Evolutionary conservation across 2,797 vertebrate species (phyloP), one percentile per base, ranked within the genome.

Genomic region (Tamandua tetradactyla): DNA sequence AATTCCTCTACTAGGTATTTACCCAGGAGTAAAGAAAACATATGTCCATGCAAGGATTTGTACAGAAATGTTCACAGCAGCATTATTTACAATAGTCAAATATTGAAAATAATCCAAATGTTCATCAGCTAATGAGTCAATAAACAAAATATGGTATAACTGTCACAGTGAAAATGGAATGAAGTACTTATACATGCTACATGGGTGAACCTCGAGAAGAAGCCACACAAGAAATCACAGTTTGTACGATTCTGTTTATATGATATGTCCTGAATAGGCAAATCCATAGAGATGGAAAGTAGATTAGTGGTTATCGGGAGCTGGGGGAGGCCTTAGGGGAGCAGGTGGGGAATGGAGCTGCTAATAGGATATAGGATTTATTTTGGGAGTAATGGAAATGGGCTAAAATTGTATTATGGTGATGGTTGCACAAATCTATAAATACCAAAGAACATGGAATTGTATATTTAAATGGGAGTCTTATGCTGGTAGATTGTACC

Each of bases 201-300:
- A 44, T 37, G 14, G 42, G 17, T 78, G 25, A 79, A 74, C 75
- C 35, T 86, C 20, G 69, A 74, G 89, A 94, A 85, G 82, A 78
- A 62, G 4, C n/a, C 62, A 88, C 13, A 69, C 25, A 85, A 10
- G 71, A n/a, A 64, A 71, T 47, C 75, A 75, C 5, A 64, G 1
- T 11, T 47, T 47, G 18, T 47, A 40, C 35, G 37, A 57, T 94
- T 94, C 86, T 57, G 57, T 87, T 79, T 81, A 27, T 68, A 37
- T 86, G 59, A 90, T 72, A 57, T 94, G 49, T 86, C 40, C 27
- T 72, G 32, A 90, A 49, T 35, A 82, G 25, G 66, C 49, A 96
- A 71, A 80, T 79, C 30, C 13, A 0, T 68, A 61, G 62, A 86
- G n/a, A 87, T 22, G n/a, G n/a, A 87, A 75, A 79, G 7, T 40